These are phyloP conservation scores for Trichomycterus rosablanca DNA, from an alignment of 2,113 vertebrate genomes.

Conservation along the genomic window DNA sequence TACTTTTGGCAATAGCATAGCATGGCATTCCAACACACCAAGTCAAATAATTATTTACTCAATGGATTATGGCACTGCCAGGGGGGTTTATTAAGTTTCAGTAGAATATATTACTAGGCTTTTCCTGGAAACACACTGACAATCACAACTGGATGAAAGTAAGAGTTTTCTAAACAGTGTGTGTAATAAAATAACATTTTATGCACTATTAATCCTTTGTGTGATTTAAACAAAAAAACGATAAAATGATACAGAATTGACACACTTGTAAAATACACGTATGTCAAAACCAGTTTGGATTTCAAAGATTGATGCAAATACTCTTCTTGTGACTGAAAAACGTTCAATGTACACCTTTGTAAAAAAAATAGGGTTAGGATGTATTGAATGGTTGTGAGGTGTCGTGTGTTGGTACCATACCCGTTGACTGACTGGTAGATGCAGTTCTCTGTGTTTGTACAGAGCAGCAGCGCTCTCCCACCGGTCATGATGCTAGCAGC, in stretches of 20 bases:
- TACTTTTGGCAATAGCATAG: constrained; percentile 21
- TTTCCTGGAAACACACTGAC: constrained; percentile 18
- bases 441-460: constrained; percentile 73
- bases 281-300: too few relatives aligned
- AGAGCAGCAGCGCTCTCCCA: constrained; percentile 72
- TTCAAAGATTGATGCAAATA: too few relatives aligned
- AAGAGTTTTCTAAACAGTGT: neutral
- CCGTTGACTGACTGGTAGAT: constrained; percentile 73
- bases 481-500: constrained; percentile 89
- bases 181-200: too few relatives aligned
- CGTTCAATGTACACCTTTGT: too few relatives aligned
- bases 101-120: constrained; percentile 16
- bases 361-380: too few relatives aligned
- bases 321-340: too few relatives aligned
- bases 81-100: constrained; percentile 16
- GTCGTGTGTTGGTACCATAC: constrained; percentile 54
- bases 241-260: too few relatives aligned
- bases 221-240: too few relatives aligned
- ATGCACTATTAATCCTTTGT: neutral
- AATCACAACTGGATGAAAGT: neutral
- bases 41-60: constrained; percentile 4
- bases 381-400: too few relatives aligned
- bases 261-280: too few relatives aligned
- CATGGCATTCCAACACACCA: constrained; percentile 22
- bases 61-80: constrained; percentile 7